Percentiles rank a stretch among this genome's conserved stretches.
Conservation (phyloP, 2,797 vertebrate genomes). For the Malurus splendens region DNA sequence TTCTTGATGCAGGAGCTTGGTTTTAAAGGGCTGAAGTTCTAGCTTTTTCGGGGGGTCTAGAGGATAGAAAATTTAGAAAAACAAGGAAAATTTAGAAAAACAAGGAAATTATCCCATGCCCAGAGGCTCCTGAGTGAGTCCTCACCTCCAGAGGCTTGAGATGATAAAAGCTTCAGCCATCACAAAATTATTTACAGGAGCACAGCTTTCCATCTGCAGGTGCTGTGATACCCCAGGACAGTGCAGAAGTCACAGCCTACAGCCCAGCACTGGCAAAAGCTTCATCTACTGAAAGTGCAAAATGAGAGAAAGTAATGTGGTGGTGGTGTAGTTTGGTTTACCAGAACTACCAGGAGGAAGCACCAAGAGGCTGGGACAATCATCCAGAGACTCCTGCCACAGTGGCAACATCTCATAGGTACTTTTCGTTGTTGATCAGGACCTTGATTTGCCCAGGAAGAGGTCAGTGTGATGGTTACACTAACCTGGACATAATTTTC, state of each 20-base stretch:
- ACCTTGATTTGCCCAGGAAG: background rate
- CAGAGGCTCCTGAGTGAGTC: background rate
- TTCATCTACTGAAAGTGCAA: background rate
- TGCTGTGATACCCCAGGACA: background rate
- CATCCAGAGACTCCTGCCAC: background rate
- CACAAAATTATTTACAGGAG: background rate
- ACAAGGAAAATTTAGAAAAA: background rate
- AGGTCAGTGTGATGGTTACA: background rate
- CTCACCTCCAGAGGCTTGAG: background rate
- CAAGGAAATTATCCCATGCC: background rate
- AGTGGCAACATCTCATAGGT: background rate
- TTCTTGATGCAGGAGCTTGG: background rate
- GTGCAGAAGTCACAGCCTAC: background rate
- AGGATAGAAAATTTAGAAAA: background rate
- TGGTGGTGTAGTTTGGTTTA: accelerated
- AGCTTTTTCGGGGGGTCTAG: background rate
- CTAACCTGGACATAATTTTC: background rate
- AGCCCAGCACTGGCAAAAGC: background rate
- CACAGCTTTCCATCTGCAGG: background rate
- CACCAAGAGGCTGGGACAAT: background rate
- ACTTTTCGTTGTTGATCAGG: background rate
- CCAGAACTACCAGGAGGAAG: background rate
- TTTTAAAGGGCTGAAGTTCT: background rate
- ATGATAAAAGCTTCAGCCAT: background rate
- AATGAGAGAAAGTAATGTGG: background rate